A percentile compares a stretch with the other conserved stretches of the same genome.
Evolutionary conservation across 2,888 invertebrate genomes (phyloP).

Genomic region (Noctua janthe): DNA sequence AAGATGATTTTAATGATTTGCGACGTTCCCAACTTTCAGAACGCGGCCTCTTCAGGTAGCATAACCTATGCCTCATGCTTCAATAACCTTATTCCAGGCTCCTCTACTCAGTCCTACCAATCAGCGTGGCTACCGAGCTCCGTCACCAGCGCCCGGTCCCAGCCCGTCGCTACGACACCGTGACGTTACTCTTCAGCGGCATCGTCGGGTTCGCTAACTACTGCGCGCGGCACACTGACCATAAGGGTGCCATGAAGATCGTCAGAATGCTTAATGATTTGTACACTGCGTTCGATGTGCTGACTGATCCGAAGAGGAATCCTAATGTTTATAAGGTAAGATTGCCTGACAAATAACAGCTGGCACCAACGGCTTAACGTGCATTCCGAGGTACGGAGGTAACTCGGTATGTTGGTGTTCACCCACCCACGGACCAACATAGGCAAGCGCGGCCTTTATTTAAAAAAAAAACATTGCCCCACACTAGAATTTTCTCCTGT

Average conservation of each 20-base stretch:
- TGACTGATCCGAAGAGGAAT: slow-evolving; percentile 97
- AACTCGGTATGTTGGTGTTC: too few relatives aligned
- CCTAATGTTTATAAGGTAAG: slow-evolving; percentile 98
- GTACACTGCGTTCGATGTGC: slow-evolving; percentile 98
- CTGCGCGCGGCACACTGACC: slow-evolving; percentile 97
- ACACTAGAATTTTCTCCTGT: too few relatives aligned
- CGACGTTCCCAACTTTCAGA: background rate
- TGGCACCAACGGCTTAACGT: too few relatives aligned
- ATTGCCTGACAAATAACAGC: background rate
- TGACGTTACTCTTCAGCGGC: slow-evolving; percentile 98
- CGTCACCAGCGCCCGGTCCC: slow-evolving; percentile 97
- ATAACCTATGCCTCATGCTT: background rate
- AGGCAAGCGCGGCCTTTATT: too few relatives aligned
- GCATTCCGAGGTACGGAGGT: too few relatives aligned
- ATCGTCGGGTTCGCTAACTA: slow-evolving; percentile 97
- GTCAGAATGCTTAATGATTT: slow-evolving; percentile 98
- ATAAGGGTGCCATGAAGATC: slow-evolving; percentile 98
- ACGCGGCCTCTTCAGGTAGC: background rate
- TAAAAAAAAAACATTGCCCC: too few relatives aligned
- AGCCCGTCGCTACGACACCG: slow-evolving; percentile 96
- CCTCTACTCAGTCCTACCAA: slow-evolving; percentile 97
- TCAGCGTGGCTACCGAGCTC: slow-evolving; percentile 98
- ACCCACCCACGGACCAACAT: too few relatives aligned
- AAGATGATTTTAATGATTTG: too few relatives aligned
- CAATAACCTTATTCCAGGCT: slow-evolving; percentile 90